A percentile compares a stretch with the other conserved stretches of the same genome.
phyloP scores from a whole-genome alignment of 2,797 vertebrate species.

The Ispidina picta region DNA sequence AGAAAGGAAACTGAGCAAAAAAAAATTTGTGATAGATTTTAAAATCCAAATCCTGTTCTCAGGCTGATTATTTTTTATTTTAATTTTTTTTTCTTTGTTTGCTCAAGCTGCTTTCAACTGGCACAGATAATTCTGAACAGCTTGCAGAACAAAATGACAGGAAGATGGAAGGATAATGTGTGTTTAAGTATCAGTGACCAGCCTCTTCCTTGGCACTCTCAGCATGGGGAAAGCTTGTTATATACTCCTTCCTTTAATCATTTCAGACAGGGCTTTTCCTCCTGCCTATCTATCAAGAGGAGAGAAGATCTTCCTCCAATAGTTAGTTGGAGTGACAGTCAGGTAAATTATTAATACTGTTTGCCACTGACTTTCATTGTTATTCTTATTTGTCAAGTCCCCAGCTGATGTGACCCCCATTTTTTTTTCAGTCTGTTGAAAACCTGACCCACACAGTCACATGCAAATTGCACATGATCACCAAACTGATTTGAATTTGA shows the following conservation, averaged over 20 bases:
- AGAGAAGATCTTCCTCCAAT: constrained; percentile 35
- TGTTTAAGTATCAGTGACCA: constrained; percentile 70
- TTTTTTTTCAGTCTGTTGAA: not conserved
- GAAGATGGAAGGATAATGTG: constrained; percentile 69
- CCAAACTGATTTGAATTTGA: not conserved
- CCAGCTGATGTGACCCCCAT: not conserved
- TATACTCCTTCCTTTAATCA: constrained; percentile 63
- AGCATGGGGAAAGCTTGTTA: constrained; percentile 56
- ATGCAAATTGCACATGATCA: not conserved
- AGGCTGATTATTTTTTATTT: constrained; percentile 51
- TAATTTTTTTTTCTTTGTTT: constrained; percentile 38
- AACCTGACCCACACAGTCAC: not conserved
- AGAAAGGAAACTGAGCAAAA: not conserved
- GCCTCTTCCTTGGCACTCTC: constrained; percentile 54
- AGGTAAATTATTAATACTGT: constrained; percentile 73
- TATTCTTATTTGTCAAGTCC: constrained; percentile 52
- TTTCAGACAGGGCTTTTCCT: constrained; percentile 59
- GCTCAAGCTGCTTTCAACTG: not conserved
- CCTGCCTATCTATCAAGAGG: constrained; percentile 38
- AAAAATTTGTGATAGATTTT: not conserved
- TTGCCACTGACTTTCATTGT: constrained; percentile 30
- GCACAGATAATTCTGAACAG: constrained; percentile 55
- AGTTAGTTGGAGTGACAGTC: constrained; percentile 48
- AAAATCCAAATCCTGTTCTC: constrained; percentile 11
- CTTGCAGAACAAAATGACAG: constrained; percentile 67